Base-by-base conservation (phyloP, 2,888 invertebrate species). In the Leptinotarsa haldemani region DNA sequence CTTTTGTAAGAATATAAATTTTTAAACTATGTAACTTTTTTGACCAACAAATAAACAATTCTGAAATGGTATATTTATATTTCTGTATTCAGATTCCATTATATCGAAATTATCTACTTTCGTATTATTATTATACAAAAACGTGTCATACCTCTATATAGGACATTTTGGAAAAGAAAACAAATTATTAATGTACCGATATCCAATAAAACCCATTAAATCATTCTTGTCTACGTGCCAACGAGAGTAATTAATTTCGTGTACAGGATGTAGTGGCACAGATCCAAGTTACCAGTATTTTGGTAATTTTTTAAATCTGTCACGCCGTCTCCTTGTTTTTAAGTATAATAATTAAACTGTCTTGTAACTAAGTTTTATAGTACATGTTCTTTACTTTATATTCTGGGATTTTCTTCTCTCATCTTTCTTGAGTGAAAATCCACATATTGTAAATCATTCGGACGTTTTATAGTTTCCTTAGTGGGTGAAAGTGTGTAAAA, bases 361-460 rank as follows among this genome's bases (percentile, higher is more conserved):
- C 67, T 53, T 67, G 67, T 67, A 53, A 67, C 67, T 67, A 2
- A 18, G 53, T 67, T 67, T 67, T 53, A 67, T 67, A 30, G 40
- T 52, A 40, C 30, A 20, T 30, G 53, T 40, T 67, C 30, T 13
- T 67, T 7, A 67, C 63, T 70, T 67, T 70, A 63, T 67, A 67
- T 52, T 73, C 48, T 46, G 48, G 69, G 20, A 65, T 65, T 70
- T 65, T 52, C 70, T 70, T 25, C 70, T 70, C 63, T 74, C 63
- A 69, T 70, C 67, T 53, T 52, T 53, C 63, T 64, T 67, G 67
- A 70, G 70, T 56, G 71, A 56, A 71, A 61, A 70, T 63, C 64
- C 64, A 50, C 65, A 65, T 65, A 50, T 46, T 64, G 46, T 74
- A 71, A 71, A 74, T 74, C 71, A 74, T 47, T 20, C 47, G 53